phyloP scores from a whole-genome alignment of 2,113 vertebrate species.

The Apteryx owenii region DNA sequence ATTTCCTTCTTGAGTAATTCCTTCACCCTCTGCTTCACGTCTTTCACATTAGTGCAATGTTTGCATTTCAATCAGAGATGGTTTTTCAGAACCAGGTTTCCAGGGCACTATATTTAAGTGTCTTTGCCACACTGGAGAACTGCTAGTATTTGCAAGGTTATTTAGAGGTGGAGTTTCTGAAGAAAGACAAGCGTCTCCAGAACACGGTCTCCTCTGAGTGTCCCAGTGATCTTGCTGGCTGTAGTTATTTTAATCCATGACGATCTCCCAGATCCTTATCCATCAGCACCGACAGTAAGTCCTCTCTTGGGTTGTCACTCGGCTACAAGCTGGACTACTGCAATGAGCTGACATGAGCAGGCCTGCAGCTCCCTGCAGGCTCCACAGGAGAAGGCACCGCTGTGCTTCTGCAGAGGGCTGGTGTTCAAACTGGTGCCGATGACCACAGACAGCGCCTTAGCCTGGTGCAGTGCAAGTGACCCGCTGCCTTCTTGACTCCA shows the following conservation, averaged over 20 bases:
- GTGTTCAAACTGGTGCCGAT: rapidly evolving
- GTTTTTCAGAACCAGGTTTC: background rate
- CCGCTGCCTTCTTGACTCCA: too few relatives aligned
- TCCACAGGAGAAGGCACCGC: background rate
- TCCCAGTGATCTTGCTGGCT: background rate
- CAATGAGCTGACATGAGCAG: background rate
- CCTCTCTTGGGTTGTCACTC: background rate
- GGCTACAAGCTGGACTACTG: background rate
- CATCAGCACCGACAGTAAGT: rapidly evolving
- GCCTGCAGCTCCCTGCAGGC: background rate
- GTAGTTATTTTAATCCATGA: background rate
- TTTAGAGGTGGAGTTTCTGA: background rate
- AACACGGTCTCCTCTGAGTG: background rate
- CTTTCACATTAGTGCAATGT: background rate
- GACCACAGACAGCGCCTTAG: too few relatives aligned
- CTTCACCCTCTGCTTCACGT: background rate
- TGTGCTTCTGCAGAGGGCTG: background rate
- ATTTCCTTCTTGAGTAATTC: background rate
- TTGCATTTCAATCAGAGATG: background rate
- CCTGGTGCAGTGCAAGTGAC: too few relatives aligned
- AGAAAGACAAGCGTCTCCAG: background rate
- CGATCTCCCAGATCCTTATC: background rate
- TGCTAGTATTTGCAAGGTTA: background rate
- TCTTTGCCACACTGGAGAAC: background rate
- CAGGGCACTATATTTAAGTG: background rate